A percentile compares a stretch with the other conserved stretches of the same genome.
Evolutionary conservation across 2,113 vertebrate genomes (phyloP).

Genomic region (Alaudala cheleensis): DNA sequence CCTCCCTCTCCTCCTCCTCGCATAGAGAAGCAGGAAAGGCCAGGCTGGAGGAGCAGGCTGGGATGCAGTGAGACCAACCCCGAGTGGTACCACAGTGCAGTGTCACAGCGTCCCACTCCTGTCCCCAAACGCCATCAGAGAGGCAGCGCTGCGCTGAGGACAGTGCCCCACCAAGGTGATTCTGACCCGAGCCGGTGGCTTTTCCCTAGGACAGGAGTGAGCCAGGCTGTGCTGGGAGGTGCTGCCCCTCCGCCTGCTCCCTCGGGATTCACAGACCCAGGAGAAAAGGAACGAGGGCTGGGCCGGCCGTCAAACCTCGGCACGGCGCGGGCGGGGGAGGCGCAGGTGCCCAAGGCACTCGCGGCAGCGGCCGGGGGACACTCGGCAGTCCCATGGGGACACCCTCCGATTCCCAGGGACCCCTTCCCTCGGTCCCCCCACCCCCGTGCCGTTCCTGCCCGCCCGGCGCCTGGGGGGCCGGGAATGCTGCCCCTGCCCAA

Average conservation of each 20-base stretch:
- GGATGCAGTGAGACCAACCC: not conserved
- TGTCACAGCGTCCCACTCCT: not conserved
- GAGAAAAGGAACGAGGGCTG: not conserved
- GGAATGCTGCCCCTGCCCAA: conserved; percentile 22
- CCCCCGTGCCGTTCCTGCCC: not conserved
- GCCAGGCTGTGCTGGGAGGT: not conserved
- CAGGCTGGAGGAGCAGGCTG: not conserved
- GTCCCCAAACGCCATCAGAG: rapidly evolving
- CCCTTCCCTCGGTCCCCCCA: not conserved
- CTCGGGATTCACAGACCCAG: not conserved
- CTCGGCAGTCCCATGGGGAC: not conserved
- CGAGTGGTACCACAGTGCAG: not conserved
- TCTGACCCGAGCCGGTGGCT: not conserved
- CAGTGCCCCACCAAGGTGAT: rapidly evolving
- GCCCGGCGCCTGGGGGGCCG: not conserved
- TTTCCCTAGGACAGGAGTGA: not conserved
- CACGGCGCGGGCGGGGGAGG: not conserved
- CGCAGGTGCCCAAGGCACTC: not conserved
- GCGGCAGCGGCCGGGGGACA: not conserved
- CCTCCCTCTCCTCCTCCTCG: not conserved
- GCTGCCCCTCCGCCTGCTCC: not conserved
- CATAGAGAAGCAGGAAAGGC: not conserved
- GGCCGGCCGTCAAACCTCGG: not conserved
- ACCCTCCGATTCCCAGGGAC: not conserved
- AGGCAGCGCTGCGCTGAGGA: rapidly evolving